Evolutionary conservation across 1,140 invertebrate species (phyloP), one percentile per base, ranked within the genome.

Genomic region (Drosophila subpulchrella): DNA sequence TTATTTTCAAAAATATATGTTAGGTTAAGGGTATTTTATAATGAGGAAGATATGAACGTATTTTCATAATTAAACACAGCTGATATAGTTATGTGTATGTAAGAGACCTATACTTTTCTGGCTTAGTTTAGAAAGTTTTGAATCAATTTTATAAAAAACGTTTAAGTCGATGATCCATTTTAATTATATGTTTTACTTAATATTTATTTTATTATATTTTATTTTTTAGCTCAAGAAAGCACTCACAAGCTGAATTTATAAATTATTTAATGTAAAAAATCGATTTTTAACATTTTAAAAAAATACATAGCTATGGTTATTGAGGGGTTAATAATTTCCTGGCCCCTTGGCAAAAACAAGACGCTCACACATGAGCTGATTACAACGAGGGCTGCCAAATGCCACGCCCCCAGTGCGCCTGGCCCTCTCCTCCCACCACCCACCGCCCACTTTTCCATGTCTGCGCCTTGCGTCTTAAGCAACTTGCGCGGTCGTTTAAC

Each of bases 401-500:
- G 42, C 63, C 66, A 67, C 66, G 50, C 41, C 66, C n/a, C 34
- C 32, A 1, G 42, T 27, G 13, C 42, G 51, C 67, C 67, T 41
- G 47, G 44, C 17, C 39, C 51, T 13, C 39, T 6, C 20, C n/a
- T n/a, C n/a, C n/a, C n/a, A n/a, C n/a, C n/a, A n/a, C n/a, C 47
- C 41, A 11, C 1, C 17, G 41, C 58, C 44, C 68, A 48, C 74
- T 38, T 32, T 34, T 7, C 32, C 42, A 34, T 38, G 51, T 41
- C 39, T 24, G 46, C 24, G 20, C 17, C 39, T 12, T 20, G 38
- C 54, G 59, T 68, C 68, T 75, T 75, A 75, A 57, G 71, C 65
- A 86, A 86, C 83, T 88, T 86, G 83, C 84, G 83, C 83, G 83
- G 83, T 88, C 83, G 83, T 88, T 86, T 86, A 86, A 88, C 83